Evolutionary conservation across 2,113 vertebrate species (phyloP), one percentile per base, ranked within the genome.

Genomic region (Cephalopholis sonnerati): DNA sequence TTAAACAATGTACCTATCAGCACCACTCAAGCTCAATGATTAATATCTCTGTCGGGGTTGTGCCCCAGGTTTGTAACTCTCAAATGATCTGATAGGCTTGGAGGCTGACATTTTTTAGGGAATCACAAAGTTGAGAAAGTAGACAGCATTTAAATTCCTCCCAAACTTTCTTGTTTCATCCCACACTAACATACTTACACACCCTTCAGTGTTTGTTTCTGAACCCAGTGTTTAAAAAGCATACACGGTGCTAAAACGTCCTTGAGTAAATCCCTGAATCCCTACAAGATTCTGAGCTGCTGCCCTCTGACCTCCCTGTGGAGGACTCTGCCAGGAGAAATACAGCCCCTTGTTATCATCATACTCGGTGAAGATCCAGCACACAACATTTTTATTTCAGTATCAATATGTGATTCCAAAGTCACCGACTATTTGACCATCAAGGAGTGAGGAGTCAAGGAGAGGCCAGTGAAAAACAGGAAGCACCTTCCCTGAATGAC

Each of bases 401-500:
- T 16, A 46, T 51, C 12, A 61, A 58, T 24, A 29, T 25, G 1
- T 12, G 15, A n/a, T 27, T 65, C 41, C n/a, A 20, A 57, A 51
- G 22, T 46, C 24, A 20, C 5, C 4, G 12, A 44, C 25, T 41
- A 10, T 5, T 5, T 7, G 7, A 44, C 6, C 61, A 77, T 64
- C 36, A 27, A 59, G 22, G 29, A 24, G 25, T 46, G 54, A 50
- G 20, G 2, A 70, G 44, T 84, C 29, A 77, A 58, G 63, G 17
- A 57, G 10, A 36, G 55, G 69, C 57, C 24, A 44, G 4, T 50
- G 57, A 68, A 63, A 53, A 61, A 20, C 55, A 53, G 24, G 17
- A 36, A 24, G 22, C 25, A 18, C 5, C 55, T 17, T 62, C 12
- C 2, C 24, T 75, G 75, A 69, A 77, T 88, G 69, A 75, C 61